Evolutionary conservation across 2,797 vertebrate genomes (phyloP).

Genomic region (Morelia viridis): DNA sequence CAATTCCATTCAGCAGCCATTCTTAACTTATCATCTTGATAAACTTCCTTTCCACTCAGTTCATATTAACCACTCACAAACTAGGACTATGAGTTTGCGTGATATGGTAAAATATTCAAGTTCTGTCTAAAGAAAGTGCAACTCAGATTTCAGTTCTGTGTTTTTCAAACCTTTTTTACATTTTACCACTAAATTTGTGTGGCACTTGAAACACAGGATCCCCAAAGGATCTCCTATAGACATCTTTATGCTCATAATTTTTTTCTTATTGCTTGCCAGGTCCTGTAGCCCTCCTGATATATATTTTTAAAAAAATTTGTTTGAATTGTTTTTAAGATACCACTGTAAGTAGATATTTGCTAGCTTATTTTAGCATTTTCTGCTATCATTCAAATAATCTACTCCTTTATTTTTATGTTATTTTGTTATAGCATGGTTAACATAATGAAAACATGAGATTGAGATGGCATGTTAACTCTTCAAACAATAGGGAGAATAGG

Average conservation of each 20-base stretch:
- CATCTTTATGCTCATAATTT: background rate
- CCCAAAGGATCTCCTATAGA: background rate
- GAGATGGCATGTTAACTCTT: no score
- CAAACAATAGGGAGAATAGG: no score
- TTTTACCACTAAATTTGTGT: background rate
- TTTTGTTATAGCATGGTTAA: no score
- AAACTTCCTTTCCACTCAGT: background rate
- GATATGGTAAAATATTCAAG: background rate
- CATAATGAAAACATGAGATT: no score
- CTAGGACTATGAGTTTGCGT: background rate
- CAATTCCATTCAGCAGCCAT: background rate
- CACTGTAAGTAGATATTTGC: background rate
- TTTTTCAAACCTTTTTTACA: background rate
- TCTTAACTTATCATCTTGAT: background rate
- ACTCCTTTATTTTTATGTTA: no score
- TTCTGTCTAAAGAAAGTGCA: background rate
- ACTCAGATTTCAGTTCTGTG: background rate
- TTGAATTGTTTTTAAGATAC: background rate
- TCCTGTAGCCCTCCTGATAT: background rate
- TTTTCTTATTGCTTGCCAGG: background rate
- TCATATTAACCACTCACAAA: background rate
- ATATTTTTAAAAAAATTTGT: background rate
- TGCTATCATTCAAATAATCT: no score
- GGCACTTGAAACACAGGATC: background rate
- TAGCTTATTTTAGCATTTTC: no score